These are phyloP conservation scores for Eonycteris spelaea DNA, from an alignment of 2,113 vertebrate species.

Conservation along the genomic window DNA sequence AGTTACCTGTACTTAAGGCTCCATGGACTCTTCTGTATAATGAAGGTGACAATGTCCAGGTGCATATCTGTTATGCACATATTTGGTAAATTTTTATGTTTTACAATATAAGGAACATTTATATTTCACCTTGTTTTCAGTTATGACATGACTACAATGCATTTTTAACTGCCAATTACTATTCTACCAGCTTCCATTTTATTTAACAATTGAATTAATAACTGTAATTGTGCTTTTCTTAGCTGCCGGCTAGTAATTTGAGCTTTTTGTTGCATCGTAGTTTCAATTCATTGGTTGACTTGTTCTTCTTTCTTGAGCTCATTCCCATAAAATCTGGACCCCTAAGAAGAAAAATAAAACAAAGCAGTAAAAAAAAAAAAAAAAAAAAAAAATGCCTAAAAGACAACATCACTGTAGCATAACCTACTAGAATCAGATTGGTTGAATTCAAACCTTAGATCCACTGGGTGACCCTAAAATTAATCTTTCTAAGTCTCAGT, in stretches of 20 bases:
- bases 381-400: not conserved
- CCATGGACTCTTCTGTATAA: not conserved
- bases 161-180: not conserved
- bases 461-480: not conserved
- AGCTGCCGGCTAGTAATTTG: conserved; percentile 90
- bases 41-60: not conserved
- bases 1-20: not conserved
- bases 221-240: conserved; percentile 90
- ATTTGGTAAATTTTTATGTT: not conserved
- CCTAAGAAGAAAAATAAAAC: conserved; percentile 81
- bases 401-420: not conserved
- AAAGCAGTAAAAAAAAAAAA: conserved; percentile 3
- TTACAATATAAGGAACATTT: not conserved
- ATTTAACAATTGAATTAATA: conserved; percentile 67
- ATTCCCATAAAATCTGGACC: conserved; percentile 96
- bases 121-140: not conserved
- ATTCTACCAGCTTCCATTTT: not conserved
- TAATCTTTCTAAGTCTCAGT: not conserved
- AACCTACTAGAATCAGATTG: not conserved
- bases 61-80: not conserved
- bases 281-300: conserved; percentile 94
- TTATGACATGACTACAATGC: not conserved
- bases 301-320: conserved; percentile 96
- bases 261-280: conserved; percentile 91
- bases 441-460: not conserved